Evolutionary conservation across 2,113 vertebrate species (phyloP).

Genomic region (Melanerpes formicivorus): DNA sequence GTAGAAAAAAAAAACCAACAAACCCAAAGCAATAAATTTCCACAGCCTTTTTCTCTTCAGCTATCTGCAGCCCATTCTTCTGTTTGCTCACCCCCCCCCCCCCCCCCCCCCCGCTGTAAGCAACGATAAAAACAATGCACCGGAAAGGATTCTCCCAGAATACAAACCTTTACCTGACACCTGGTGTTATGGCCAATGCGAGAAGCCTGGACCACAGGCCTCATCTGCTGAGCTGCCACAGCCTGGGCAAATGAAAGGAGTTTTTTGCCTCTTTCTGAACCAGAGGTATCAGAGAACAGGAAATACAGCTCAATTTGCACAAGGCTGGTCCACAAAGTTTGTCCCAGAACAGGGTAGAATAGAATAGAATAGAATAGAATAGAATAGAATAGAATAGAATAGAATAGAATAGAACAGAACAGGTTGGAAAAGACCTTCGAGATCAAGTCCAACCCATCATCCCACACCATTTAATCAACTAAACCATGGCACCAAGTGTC

Average conservation of each 20-base stretch:
- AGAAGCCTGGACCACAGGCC: background rate
- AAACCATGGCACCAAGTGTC: too few species aligned
- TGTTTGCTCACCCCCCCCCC: too few species aligned
- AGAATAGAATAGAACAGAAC: too few species aligned
- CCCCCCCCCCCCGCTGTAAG: slow-evolving; percentile 15
- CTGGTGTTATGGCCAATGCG: background rate
- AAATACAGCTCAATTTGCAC: background rate
- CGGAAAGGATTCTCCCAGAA: background rate
- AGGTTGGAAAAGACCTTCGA: too few species aligned
- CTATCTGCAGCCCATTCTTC: slow-evolving; percentile 29
- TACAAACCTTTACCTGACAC: background rate
- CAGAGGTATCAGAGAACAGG: background rate
- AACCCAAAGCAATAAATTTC: slow-evolving; percentile 2
- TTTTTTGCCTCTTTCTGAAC: background rate
- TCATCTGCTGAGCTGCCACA: background rate
- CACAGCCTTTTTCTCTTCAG: background rate
- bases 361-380: too few species aligned
- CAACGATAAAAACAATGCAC: background rate
- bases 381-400: too few species aligned
- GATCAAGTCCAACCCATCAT: too few species aligned
- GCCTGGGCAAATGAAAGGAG: background rate
- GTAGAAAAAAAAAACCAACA: background rate
- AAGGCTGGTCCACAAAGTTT: background rate
- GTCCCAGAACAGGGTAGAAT: background rate
- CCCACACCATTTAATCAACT: too few species aligned